Evolutionary conservation across 92 coral and sea anemone species (phyloP), one percentile per base, ranked within the genome.

Genomic region (Heteractis magnifica): DNA sequence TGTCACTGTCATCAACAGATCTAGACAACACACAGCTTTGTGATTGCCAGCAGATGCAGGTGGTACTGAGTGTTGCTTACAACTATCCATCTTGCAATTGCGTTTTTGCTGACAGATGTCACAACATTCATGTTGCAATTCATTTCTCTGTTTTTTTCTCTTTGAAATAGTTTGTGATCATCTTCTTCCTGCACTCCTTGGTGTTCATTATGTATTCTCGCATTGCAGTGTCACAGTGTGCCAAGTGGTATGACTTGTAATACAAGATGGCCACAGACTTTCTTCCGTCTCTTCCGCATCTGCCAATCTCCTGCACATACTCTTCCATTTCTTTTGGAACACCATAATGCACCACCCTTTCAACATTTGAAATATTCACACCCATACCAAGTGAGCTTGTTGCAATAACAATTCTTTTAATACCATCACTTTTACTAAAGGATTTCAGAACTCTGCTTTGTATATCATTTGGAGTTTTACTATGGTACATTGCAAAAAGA

Each of bases 321-420:
- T 79, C 81, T 51, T 88, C 91, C 68, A 81, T 16, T 65, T 90
- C 87, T 7, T 52, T 71, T 80, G 94, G 91, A n/a, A 84, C 49
- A 15, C 94, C 89, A 73, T 75, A 90, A 76, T 90, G 94, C 12
- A 88, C 56, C 72, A 91, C 79, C 11, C 72, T 51, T 2, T 65
- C 79, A 65, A 87, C 78, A 80, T 90, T 75, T 20, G 88, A 88
- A 49, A 90, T 79, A 82, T 90, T 75, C 5, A 88, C 86, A 6
- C 91, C 94, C 94, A 90, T 87, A 44, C 93, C 91, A 8, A 90
- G 77, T 0, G 94, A 91, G 88, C 90, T 64, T 58, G 89, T 88
- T 23, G 91, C 90, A 76, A 91, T 49, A 49, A 91, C 91, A 19
- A 91, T 59, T 48, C 88, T 59, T 3, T 74, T 68, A 56, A 65